phyloP scores from a whole-genome alignment of 2,113 vertebrate genomes.

The Takifugu flavidus region DNA sequence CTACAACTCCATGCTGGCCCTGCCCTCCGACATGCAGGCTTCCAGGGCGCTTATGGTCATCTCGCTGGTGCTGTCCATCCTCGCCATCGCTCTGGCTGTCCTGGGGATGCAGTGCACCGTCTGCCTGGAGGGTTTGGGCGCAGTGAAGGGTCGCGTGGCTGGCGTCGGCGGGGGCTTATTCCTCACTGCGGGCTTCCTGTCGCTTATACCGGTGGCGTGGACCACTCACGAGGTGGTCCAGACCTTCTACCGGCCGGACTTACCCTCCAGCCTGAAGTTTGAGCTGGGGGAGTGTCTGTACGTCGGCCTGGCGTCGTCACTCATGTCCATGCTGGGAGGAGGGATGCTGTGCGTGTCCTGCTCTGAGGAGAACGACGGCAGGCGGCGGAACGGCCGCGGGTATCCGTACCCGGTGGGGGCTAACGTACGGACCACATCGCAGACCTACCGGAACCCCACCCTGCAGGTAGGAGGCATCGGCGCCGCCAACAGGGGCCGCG shows the following conservation, averaged over 20 bases:
- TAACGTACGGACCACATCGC: conserved; percentile 33
- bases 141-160: conserved; percentile 80
- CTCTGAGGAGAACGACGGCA: conserved; percentile 46
- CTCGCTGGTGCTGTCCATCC: conserved; percentile 81
- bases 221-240: conserved; percentile 89
- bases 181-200: conserved; percentile 81
- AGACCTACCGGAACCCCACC: conserved; percentile 62
- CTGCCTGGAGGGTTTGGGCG: conserved; percentile 76
- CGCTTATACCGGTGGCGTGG: conserved; percentile 88
- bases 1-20: conserved; percentile 90
- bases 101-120: conserved; percentile 93
- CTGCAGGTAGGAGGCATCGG: conserved; percentile 44
- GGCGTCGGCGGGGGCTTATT: conserved; percentile 78
- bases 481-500: conserved; percentile 39
- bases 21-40: conserved; percentile 83
- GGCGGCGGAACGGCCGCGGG: conserved; percentile 46
- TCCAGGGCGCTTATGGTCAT: conserved; percentile 94
- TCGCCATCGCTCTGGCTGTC: conserved; percentile 75
- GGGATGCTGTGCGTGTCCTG: conserved; percentile 85
- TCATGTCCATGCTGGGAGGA: conserved; percentile 84
- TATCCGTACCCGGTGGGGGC: conserved; percentile 66
- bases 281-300: conserved; percentile 93
- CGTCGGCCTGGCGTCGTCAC: conserved; percentile 83
- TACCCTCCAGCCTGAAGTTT: conserved; percentile 84
- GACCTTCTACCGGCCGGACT: conserved; percentile 83